A percentile compares a stretch with the other conserved stretches of the same genome.
Evolutionary conservation across 37 sponge, comb jelly and placozoan genomes (phyloP).

Genomic region (Theonella swinhoei): DNA sequence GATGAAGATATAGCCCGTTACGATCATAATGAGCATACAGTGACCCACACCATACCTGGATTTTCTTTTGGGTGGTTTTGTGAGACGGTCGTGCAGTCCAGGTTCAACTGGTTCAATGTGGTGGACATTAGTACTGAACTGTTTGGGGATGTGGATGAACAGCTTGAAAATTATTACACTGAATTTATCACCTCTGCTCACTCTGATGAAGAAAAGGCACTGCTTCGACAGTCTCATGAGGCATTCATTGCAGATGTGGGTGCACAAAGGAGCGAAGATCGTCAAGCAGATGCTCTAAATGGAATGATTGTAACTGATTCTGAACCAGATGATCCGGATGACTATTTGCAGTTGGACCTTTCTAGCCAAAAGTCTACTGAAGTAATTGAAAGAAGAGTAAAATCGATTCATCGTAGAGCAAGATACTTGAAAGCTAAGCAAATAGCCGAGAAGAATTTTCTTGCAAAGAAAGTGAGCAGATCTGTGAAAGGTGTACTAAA

Average conservation of each 20-base stretch:
- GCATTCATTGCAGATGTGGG: background rate
- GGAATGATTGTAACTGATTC: slow-evolving; percentile 22
- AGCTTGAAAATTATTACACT: background rate
- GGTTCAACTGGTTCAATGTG: background rate
- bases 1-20: too few species aligned
- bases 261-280: background rate
- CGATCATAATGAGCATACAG: too few species aligned
- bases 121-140: background rate
- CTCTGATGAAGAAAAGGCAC: background rate
- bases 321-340: slow-evolving; percentile 17
- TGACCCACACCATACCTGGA: too few species aligned
- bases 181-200: background rate
- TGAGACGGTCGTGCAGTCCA: background rate
- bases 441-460: slow-evolving; percentile 5
- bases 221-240: background rate
- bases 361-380: background rate
- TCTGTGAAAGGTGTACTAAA: background rate
- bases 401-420: slow-evolving; percentile 7
- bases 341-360: slow-evolving; percentile 1
- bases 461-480: background rate
- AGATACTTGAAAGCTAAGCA: background rate
- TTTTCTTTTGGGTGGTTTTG: too few species aligned
- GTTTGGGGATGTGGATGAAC: background rate
- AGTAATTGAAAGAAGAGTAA: background rate
- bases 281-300: slow-evolving; percentile 18